Conservation (phyloP, 2,888 invertebrate species). For the Chouioia cunea region DNA sequence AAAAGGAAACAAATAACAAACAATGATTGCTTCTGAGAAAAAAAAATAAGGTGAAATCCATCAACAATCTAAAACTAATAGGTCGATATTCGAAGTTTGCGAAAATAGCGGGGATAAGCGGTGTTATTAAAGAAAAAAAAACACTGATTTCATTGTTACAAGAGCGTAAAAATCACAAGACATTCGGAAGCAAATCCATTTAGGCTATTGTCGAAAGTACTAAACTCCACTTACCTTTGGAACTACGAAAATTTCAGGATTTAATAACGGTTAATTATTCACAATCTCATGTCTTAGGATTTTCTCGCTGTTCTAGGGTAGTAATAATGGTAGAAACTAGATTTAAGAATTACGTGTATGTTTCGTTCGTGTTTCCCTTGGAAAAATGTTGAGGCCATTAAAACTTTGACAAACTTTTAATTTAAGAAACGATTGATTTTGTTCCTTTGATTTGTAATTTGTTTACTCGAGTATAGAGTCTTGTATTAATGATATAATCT, state of each 20-base stretch:
- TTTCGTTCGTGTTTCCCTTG: constrained; percentile 68
- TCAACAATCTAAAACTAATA: constrained; percentile 40
- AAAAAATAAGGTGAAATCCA: constrained; percentile 38
- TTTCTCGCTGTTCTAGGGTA: constrained; percentile 66
- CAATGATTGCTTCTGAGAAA: constrained; percentile 47
- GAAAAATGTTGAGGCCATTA: constrained; percentile 68
- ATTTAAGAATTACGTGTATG: constrained; percentile 66
- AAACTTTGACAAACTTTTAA: constrained; percentile 60
- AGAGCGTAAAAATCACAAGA: constrained; percentile 67
- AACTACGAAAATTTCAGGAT: constrained; percentile 44
- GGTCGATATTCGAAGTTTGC: constrained; percentile 45
- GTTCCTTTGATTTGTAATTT: constrained; percentile 55
- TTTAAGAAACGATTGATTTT: constrained; percentile 61
- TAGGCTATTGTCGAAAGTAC: constrained; percentile 43
- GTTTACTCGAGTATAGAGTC: constrained; percentile 51
- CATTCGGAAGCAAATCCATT: constrained; percentile 54
- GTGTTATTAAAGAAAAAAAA: constrained; percentile 58
- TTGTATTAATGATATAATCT: constrained; percentile 63
- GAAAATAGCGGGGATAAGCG: constrained; percentile 51
- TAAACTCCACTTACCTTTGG: constrained; percentile 45
- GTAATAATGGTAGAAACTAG: constrained; percentile 65
- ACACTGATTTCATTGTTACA: constrained; percentile 66
- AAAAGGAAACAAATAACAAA: constrained; percentile 38
- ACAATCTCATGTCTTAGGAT: constrained; percentile 64
- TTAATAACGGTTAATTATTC: constrained; percentile 46